Conservation (phyloP, 23 tunicate species). For the Clavelina lepadiformis region DNA sequence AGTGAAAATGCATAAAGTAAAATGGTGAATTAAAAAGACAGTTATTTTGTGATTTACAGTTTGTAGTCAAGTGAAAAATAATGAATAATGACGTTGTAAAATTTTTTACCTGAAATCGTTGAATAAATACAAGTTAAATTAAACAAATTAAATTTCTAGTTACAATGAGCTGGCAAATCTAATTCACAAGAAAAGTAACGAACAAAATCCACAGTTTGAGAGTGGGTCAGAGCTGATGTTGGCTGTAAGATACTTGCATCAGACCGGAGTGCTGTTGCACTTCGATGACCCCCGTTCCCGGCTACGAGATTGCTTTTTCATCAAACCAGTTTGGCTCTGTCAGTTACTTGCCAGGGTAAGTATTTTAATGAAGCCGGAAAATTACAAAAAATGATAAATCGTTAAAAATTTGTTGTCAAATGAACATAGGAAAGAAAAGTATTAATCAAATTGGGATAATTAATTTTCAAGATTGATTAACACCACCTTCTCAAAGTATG, state of each 20-base stretch:
- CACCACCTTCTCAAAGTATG: no score
- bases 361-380: no score
- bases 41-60: neutral
- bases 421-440: no score
- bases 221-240: slow-evolving; percentile 47
- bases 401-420: no score
- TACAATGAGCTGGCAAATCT: slow-evolving; percentile 34
- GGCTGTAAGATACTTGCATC: slow-evolving; percentile 50
- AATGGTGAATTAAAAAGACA: neutral
- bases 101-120: no score
- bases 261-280: slow-evolving; percentile 46
- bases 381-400: no score
- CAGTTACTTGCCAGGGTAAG: slow-evolving; percentile 45
- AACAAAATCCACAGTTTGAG: slow-evolving; percentile 16
- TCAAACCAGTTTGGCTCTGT: slow-evolving; percentile 57
- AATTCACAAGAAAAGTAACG: slow-evolving; percentile 6
- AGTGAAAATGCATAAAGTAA: no score
- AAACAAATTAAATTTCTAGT: no score
- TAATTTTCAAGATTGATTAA: no score
- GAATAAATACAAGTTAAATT: no score
- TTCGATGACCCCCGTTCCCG: slow-evolving; percentile 54
- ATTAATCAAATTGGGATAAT: no score
- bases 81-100: neutral
- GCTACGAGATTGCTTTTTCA: slow-evolving; percentile 35
- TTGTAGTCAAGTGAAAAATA: neutral